These are phyloP conservation scores for Leptodirus hochenwartii DNA, from an alignment of 2,888 invertebrate genomes.

Conservation along the genomic window DNA sequence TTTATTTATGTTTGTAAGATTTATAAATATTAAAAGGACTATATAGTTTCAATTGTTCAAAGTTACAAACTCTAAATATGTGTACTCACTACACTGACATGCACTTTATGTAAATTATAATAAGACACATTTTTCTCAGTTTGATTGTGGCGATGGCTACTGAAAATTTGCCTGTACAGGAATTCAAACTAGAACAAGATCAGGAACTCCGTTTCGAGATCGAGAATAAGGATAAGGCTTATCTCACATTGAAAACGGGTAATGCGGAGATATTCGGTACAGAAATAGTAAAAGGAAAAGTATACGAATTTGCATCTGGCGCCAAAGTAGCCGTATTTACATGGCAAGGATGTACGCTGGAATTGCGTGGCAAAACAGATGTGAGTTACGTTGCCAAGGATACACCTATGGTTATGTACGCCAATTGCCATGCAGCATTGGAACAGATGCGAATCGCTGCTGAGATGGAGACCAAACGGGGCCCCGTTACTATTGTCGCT, in stretches of 20 bases:
- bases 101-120: too few relatives aligned
- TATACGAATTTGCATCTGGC: constrained; percentile 74
- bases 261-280: constrained; percentile 94
- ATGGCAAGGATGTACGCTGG: constrained; percentile 84
- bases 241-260: constrained; percentile 70
- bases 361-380: constrained; percentile 75
- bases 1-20: too few relatives aligned
- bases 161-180: constrained; percentile 26
- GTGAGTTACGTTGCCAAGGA: constrained; percentile 90
- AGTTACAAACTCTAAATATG: too few relatives aligned
- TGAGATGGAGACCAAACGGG: constrained; percentile 51
- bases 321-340: constrained; percentile 93
- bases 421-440: constrained; percentile 89
- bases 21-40: too few relatives aligned
- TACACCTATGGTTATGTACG: constrained; percentile 90
- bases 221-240: constrained; percentile 70
- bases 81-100: too few relatives aligned
- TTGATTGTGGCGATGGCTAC: constrained; percentile 8
- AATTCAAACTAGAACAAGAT: constrained; percentile 72
- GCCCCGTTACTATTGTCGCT: constrained; percentile 77
- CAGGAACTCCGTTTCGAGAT: constrained; percentile 90
- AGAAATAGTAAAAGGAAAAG: constrained; percentile 82
- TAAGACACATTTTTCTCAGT: too few relatives aligned
- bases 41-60: too few relatives aligned
- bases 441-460: constrained; percentile 77